Conservation (phyloP, 2,797 vertebrate species). For the Protonibea diacanthus region DNA sequence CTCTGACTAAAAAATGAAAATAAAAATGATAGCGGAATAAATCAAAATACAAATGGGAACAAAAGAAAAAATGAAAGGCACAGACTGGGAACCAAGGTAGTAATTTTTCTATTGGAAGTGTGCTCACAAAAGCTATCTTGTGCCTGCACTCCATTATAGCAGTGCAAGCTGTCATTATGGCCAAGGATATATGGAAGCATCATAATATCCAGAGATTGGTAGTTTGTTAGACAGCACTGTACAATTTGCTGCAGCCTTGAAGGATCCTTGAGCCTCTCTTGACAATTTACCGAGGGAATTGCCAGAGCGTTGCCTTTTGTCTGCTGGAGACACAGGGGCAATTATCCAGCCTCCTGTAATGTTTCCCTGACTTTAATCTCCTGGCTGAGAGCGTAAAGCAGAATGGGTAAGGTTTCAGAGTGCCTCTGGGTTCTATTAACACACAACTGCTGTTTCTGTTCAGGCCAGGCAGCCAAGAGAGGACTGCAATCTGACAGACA, state of each 20-base stretch:
- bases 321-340: conserved; percentile 83
- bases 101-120: conserved; percentile 83
- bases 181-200: conserved; percentile 82
- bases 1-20: conserved; percentile 64
- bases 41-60: conserved; percentile 79
- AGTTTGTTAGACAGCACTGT: conserved; percentile 88
- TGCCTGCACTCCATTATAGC: conserved; percentile 82
- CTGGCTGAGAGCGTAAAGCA: conserved; percentile 85
- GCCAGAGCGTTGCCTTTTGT: conserved; percentile 88
- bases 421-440: conserved; percentile 89
- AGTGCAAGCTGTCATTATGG: conserved; percentile 84
- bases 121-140: conserved; percentile 83
- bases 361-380: conserved; percentile 89
- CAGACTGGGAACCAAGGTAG: conserved; percentile 58
- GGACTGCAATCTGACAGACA: conserved; percentile 83
- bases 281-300: conserved; percentile 84
- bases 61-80: conserved; percentile 68
- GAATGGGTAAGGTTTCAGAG: conserved; percentile 86
- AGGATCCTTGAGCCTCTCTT: conserved; percentile 87
- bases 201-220: conserved; percentile 86
- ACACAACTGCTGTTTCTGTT: conserved; percentile 85
- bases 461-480: conserved; percentile 78
- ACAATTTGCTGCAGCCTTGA: conserved; percentile 86
- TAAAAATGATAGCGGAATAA: conserved; percentile 74
- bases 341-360: conserved; percentile 87